These are phyloP conservation scores for Liopterus haemorrhoidalis DNA, from an alignment of 2,888 invertebrate genomes.

Conservation along the genomic window DNA sequence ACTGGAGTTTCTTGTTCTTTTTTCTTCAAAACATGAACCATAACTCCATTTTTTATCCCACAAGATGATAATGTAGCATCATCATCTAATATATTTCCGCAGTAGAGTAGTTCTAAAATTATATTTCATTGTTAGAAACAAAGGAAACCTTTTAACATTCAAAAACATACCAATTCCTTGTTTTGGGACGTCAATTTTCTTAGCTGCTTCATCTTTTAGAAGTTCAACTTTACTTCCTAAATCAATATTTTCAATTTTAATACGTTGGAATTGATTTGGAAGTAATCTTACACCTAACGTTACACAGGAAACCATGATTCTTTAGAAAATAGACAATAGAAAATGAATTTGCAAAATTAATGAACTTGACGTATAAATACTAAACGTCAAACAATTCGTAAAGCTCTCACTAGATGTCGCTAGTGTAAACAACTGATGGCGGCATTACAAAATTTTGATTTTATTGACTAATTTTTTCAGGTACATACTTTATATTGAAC, in stretches of 20 bases:
- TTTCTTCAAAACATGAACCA: slow-evolving; percentile 52
- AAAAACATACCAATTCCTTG: slow-evolving; percentile 51
- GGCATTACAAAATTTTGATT: no score
- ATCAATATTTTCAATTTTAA: slow-evolving; percentile 56
- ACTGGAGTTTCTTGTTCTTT: slow-evolving; percentile 42
- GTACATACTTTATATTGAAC: no score
- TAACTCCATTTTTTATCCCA: slow-evolving; percentile 55
- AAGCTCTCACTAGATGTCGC: no score
- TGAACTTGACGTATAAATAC: no score
- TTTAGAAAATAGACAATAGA: no score
- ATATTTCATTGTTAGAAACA: slow-evolving; percentile 20
- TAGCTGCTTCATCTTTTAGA: slow-evolving; percentile 54
- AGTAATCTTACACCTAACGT: slow-evolving; percentile 50
- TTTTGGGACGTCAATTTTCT: slow-evolving; percentile 52
- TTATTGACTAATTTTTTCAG: no score
- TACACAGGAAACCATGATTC: slow-evolving; percentile 32
- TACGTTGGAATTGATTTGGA: slow-evolving; percentile 48
- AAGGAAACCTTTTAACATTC: slow-evolving; percentile 4
- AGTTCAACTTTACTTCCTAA: slow-evolving; percentile 56
- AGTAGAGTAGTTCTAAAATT: slow-evolving; percentile 60
- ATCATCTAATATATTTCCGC: slow-evolving; percentile 62
- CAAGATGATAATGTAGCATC: slow-evolving; percentile 54
- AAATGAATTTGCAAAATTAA: no score
- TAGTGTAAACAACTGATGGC: no score
- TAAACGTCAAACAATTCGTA: no score